These are phyloP conservation scores for Xiphorhynchus elegans DNA, from an alignment of 2,113 vertebrate species.

Conservation along the genomic window DNA sequence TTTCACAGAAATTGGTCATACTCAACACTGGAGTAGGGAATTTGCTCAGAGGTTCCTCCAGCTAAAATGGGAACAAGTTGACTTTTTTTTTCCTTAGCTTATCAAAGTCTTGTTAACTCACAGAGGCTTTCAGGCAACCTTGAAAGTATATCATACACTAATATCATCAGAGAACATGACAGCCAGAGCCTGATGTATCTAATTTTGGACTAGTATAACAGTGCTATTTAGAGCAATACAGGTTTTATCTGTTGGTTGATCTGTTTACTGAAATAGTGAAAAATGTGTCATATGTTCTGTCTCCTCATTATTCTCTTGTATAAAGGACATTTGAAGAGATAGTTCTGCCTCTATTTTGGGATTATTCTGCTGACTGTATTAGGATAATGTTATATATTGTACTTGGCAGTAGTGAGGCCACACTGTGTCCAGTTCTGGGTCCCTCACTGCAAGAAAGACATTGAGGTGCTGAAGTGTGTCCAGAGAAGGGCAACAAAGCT, in stretches of 20 bases:
- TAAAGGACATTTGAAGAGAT: background rate
- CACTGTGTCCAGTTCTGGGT: background rate
- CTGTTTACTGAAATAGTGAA: slow-evolving; percentile 30
- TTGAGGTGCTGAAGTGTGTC: background rate
- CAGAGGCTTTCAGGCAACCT: slow-evolving; percentile 17
- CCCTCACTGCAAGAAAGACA: background rate
- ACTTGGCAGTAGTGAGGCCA: background rate
- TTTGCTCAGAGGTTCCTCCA: background rate
- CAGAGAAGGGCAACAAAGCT: background rate
- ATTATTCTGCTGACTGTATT: background rate
- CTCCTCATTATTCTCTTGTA: background rate
- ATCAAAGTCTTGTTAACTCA: background rate
- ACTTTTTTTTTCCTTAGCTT: background rate
- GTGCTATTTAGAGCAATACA: slow-evolving; percentile 22
- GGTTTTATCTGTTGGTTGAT: slow-evolving; percentile 20
- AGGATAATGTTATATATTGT: background rate
- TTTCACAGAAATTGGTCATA: background rate
- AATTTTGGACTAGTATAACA: slow-evolving; percentile 20
- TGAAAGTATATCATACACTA: background rate
- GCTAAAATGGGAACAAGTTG: background rate
- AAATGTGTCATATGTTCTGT: background rate
- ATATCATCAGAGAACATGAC: slow-evolving; percentile 17
- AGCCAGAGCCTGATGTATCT: slow-evolving; percentile 6
- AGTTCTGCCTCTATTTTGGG: background rate
- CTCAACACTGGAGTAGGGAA: background rate